A percentile compares a stretch with the other conserved stretches of the same genome.
phyloP scores from a whole-genome alignment of 2,113 vertebrate genomes.

The Notarius quadriscutis region DNA sequence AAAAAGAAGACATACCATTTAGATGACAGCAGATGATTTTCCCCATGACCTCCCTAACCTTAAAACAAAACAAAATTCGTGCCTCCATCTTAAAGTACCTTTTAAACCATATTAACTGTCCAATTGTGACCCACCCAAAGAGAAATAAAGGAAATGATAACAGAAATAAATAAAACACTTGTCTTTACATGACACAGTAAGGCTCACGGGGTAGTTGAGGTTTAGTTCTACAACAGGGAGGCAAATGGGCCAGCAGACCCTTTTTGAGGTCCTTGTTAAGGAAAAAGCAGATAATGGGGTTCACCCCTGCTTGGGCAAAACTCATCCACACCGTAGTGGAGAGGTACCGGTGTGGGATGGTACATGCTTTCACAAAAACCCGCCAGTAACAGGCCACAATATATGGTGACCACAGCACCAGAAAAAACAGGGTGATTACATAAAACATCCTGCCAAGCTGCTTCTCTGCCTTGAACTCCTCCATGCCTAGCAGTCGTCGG shows the following conservation, averaged over 20 bases:
- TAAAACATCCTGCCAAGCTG: conserved; percentile 94
- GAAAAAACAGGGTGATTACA: conserved; percentile 88
- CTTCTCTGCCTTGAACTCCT: conserved; percentile 90
- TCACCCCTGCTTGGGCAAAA: conserved; percentile 91
- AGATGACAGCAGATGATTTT: conserved; percentile 38
- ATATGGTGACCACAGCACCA: conserved; percentile 93
- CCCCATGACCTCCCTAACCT: conserved; percentile 15
- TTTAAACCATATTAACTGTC: conserved; percentile 33
- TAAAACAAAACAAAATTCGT: conserved; percentile 56
- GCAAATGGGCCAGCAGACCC: conserved; percentile 86
- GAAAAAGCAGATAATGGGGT: conserved; percentile 92
- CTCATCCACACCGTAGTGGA: conserved; percentile 95
- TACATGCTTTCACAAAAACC: conserved; percentile 88
- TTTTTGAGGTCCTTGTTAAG: conserved; percentile 94
- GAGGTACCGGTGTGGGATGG: conserved; percentile 86
- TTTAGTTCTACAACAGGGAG: conserved; percentile 90
- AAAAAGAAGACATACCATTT: conserved; percentile 20
- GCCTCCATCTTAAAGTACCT: conserved; percentile 23
- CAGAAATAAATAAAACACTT: conserved; percentile 48
- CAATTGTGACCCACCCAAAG: conserved; percentile 19
- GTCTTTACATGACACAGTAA: conserved; percentile 90
- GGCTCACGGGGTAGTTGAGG: conserved; percentile 89
- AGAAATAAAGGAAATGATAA: conserved; percentile 40
- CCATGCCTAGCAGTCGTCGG: conserved; percentile 89
- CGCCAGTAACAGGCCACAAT: conserved; percentile 94